Evolutionary conservation across 2,113 vertebrate species (phyloP).

Genomic region (Paralichthys olivaceus): DNA sequence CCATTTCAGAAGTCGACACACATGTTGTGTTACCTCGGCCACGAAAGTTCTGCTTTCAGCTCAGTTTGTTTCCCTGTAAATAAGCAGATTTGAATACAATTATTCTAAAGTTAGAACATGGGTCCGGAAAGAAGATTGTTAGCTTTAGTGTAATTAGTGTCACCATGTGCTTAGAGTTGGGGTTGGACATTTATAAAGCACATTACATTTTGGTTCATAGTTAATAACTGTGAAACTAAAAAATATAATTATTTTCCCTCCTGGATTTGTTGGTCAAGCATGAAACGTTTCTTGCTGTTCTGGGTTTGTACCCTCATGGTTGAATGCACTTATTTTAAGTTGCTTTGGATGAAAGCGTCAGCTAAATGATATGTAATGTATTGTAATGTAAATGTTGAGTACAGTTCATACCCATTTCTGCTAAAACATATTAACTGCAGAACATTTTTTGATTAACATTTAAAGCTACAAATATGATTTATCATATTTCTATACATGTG

Average conservation of each 20-base stretch:
- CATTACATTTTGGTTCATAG: background rate
- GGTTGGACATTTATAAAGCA: background rate
- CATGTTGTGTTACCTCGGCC: background rate
- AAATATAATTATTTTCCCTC: background rate
- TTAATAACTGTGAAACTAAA: background rate
- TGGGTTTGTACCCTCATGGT: too few relatives aligned
- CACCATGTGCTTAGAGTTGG: background rate
- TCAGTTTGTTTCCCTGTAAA: constrained; percentile 4
- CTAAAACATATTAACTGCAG: background rate
- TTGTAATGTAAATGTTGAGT: too few relatives aligned
- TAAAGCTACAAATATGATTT: too few relatives aligned
- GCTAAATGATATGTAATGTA: too few relatives aligned
- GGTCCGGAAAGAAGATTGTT: background rate
- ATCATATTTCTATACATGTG: too few relatives aligned
- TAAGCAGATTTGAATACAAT: background rate
- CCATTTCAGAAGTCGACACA: background rate
- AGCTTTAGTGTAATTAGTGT: background rate
- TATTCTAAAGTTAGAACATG: background rate
- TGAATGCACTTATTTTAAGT: too few relatives aligned
- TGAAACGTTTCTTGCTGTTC: too few relatives aligned
- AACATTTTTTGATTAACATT: too few relatives aligned
- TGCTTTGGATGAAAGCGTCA: too few relatives aligned
- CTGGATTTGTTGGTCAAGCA: background rate
- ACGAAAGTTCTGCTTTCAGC: background rate
- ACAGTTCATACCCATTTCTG: background rate